Percentiles rank a stretch among this genome's conserved stretches.
phyloP scores from a whole-genome alignment of 2,113 vertebrate species.

The Diadophis punctatus region DNA sequence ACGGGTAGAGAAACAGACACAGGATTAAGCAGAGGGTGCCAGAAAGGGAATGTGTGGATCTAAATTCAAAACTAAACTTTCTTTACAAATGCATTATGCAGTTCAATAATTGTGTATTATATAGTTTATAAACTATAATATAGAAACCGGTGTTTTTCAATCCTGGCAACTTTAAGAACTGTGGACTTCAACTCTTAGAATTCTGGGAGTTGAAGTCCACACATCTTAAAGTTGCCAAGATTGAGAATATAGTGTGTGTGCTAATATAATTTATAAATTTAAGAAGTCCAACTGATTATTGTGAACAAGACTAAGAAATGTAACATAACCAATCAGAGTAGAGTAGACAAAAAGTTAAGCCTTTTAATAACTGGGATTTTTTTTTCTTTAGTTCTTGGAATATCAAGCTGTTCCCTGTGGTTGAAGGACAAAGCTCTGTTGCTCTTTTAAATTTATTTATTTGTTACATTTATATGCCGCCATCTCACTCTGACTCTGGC shows the following conservation, averaged over 20 bases:
- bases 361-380: background rate
- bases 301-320: background rate
- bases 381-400: background rate
- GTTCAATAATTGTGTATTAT: background rate
- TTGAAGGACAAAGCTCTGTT: background rate
- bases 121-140: background rate
- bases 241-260: no score
- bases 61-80: constrained; percentile 9
- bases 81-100: background rate
- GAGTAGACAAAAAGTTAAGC: background rate
- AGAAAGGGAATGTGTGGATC: background rate
- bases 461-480: background rate
- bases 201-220: background rate
- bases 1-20: background rate
- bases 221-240: background rate
- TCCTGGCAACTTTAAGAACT: background rate
- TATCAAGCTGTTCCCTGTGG: no score
- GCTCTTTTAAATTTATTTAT: background rate
- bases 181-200: background rate
- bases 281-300: background rate
- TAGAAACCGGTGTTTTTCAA: background rate
- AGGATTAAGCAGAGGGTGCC: background rate
- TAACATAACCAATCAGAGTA: background rate
- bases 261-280: background rate
- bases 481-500: background rate